A percentile compares a stretch with the other conserved stretches of the same genome.
These are phyloP conservation scores for Prunella fulvescens DNA, from an alignment of 2,113 vertebrate genomes.

Conservation along the genomic window DNA sequence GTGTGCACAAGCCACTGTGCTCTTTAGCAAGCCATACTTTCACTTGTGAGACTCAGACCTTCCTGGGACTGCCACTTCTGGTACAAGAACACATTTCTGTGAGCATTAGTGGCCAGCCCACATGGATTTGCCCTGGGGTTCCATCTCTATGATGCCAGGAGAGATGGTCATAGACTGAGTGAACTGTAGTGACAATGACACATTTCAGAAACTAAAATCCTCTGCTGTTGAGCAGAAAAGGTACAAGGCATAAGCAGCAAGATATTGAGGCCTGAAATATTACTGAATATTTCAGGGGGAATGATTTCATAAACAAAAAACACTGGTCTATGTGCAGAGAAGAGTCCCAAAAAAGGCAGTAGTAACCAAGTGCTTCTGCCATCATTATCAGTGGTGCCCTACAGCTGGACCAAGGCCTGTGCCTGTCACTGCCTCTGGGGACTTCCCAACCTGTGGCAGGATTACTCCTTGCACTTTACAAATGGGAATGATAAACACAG, in stretches of 20 bases:
- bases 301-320: background rate
- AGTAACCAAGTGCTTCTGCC: background rate
- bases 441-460: background rate
- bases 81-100: background rate
- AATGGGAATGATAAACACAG: background rate
- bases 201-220: background rate
- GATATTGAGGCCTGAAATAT: background rate
- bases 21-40: background rate
- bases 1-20: background rate
- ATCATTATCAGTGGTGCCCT: accelerated
- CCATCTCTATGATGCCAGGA: background rate
- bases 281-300: background rate
- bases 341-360: background rate
- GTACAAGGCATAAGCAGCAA: background rate
- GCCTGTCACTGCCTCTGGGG: background rate
- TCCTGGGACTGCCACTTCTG: background rate
- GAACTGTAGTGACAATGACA: background rate
- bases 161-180: background rate
- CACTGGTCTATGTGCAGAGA: background rate
- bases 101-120: background rate
- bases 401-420: background rate
- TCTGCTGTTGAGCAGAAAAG: background rate
- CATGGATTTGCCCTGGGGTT: background rate
- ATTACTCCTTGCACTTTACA: background rate
- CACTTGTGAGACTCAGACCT: background rate